These are phyloP conservation scores for Agrotis clavis DNA, from an alignment of 2,888 invertebrate species.

Conservation along the genomic window DNA sequence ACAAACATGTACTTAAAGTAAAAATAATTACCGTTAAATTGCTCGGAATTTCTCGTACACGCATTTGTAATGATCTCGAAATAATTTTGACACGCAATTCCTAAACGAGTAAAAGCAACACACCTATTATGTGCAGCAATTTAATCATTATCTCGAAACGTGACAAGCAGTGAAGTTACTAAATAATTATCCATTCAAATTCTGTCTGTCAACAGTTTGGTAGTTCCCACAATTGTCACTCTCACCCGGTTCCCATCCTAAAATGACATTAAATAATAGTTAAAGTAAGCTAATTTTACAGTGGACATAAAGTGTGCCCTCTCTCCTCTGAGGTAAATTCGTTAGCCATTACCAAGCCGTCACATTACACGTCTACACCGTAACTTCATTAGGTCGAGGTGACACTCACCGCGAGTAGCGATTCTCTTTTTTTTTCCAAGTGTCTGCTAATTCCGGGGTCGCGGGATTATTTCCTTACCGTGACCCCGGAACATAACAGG, in stretches of 20 bases:
- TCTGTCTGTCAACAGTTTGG: constrained; percentile 77
- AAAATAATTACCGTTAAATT: constrained; percentile 63
- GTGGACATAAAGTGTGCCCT: constrained; percentile 76
- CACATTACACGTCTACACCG: constrained; percentile 80
- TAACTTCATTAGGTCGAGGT: constrained; percentile 70
- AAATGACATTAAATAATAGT: constrained; percentile 87
- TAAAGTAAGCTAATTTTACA: constrained; percentile 85
- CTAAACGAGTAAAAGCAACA: constrained; percentile 64
- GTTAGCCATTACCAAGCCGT: constrained; percentile 80
- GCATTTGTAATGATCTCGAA: constrained; percentile 55
- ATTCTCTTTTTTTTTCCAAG: constrained; percentile 17
- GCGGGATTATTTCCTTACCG: too few species aligned
- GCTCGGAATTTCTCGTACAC: constrained; percentile 37
- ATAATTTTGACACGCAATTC: constrained; percentile 62
- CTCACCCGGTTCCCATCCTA: constrained; percentile 82
- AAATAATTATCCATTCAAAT: constrained; percentile 83
- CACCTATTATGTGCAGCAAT: constrained; percentile 61
- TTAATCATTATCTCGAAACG: constrained; percentile 66
- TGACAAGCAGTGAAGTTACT: constrained; percentile 73
- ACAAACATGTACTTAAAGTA: constrained; percentile 61
- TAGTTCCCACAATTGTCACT: constrained; percentile 83
- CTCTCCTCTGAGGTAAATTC: constrained; percentile 70
- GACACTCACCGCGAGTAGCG: constrained; percentile 55
- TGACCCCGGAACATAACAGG: too few species aligned
- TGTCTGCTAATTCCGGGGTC: neutral